These are phyloP conservation scores for Cyclargus thomasi DNA, from an alignment of 1,140 invertebrate genomes.

Conservation along the genomic window DNA sequence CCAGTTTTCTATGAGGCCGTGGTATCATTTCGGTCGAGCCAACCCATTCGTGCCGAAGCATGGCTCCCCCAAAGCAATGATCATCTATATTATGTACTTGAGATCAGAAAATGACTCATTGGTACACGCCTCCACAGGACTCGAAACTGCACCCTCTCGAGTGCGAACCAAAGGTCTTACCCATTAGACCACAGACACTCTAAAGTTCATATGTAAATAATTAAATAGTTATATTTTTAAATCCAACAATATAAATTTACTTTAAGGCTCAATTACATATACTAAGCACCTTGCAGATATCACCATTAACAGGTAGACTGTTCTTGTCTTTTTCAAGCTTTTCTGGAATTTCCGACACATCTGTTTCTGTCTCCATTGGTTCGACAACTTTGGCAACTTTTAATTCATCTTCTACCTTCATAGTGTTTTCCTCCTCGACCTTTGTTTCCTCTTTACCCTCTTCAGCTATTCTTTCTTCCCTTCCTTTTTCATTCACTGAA, in stretches of 20 bases:
- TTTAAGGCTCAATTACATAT: neutral
- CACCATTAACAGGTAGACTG: slow-evolving; percentile 52
- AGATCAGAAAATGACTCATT: too few species aligned
- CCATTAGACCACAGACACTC: too few species aligned
- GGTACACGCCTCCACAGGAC: too few species aligned
- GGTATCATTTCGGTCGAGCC: too few species aligned
- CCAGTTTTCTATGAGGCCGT: too few species aligned
- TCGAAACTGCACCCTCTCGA: too few species aligned
- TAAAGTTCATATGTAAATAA: too few species aligned
- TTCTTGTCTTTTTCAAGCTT: slow-evolving; percentile 46
- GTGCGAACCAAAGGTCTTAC: too few species aligned
- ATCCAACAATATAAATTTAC: neutral
- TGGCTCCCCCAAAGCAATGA: too few species aligned
- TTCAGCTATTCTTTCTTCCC: neutral
- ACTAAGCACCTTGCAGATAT: slow-evolving; percentile 46
- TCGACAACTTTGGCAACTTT: neutral
- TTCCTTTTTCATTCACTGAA: slow-evolving; percentile 4
- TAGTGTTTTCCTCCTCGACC: slow-evolving; percentile 24
- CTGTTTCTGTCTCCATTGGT: slow-evolving; percentile 36
- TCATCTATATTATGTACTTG: too few species aligned
- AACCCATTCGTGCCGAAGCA: too few species aligned
- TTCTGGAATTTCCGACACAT: slow-evolving; percentile 46
- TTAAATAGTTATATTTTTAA: too few species aligned
- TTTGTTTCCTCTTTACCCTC: slow-evolving; percentile 20
- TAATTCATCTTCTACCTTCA: slow-evolving; percentile 17